These are phyloP conservation scores for Epizoanthus fatuus DNA, from an alignment of 92 coral and sea anemone species.

Conservation along the genomic window DNA sequence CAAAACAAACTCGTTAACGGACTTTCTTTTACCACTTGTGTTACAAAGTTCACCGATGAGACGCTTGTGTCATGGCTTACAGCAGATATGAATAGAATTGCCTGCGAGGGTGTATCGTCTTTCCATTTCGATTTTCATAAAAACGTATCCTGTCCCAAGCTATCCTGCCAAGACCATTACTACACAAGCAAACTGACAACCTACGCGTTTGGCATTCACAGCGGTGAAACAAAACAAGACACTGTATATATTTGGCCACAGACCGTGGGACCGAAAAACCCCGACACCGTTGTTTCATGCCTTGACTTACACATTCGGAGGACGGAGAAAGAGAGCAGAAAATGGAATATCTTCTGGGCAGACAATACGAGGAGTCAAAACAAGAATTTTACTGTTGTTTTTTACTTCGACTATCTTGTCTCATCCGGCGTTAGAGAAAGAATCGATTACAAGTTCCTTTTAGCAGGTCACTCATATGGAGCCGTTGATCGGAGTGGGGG, in stretches of 20 bases:
- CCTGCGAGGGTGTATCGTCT: constrained; percentile 43
- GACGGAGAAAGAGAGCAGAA: constrained; percentile 5
- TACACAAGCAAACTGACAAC: neutral
- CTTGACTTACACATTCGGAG: constrained; percentile 2
- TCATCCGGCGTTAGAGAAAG: constrained; percentile 17
- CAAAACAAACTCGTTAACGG: too few relatives aligned
- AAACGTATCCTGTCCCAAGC: constrained; percentile 46
- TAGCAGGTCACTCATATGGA: constrained; percentile 11
- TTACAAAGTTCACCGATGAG: neutral
- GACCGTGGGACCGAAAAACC: constrained; percentile 16
- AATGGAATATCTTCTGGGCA: constrained; percentile 27
- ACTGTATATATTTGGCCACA: constrained; percentile 5
- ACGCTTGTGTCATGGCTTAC: neutral
- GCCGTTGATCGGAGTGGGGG: too few relatives aligned
- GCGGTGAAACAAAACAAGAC: too few relatives aligned
- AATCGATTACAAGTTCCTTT: constrained; percentile 23
- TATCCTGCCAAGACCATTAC: constrained; percentile 34
- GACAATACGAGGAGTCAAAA: constrained; percentile 4
- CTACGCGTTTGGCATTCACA: too few relatives aligned
- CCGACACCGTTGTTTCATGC: neutral
- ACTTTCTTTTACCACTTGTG: neutral
- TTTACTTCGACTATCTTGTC: constrained; percentile 13
- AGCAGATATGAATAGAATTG: constrained; percentile 7
- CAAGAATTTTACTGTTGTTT: neutral
- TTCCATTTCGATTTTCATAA: constrained; percentile 53